A percentile compares a stretch with the other conserved stretches of the same genome.
phyloP scores from a whole-genome alignment of 2,888 invertebrate genomes.

The Fragum sueziense region DNA sequence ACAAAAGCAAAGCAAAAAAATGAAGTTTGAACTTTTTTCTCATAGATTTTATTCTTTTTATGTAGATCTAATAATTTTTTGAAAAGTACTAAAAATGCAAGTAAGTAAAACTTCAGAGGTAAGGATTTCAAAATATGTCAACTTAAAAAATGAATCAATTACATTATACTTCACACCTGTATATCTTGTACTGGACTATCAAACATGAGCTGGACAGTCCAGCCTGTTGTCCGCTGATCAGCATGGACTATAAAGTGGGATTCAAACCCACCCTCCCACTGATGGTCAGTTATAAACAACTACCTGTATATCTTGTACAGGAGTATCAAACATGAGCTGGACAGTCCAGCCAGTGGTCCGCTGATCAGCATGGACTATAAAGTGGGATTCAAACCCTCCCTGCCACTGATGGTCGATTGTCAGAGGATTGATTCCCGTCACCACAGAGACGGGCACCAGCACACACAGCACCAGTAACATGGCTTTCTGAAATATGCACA shows the following conservation, averaged over 20 bases:
- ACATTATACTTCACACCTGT: slow-evolving; percentile 4
- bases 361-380: slow-evolving; percentile 9
- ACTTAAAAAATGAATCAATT: too few species aligned
- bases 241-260: slow-evolving; percentile 4
- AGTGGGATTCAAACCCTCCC: slow-evolving; percentile 8
- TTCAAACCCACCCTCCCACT: slow-evolving; percentile 12
- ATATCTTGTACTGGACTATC: slow-evolving; percentile 11
- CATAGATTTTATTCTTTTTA: too few species aligned
- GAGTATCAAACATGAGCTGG: neutral
- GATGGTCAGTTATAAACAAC: slow-evolving; percentile 5
- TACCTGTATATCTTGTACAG: slow-evolving; percentile 14
- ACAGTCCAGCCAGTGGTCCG: slow-evolving; percentile 1
- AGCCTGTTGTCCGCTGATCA: slow-evolving; percentile 1
- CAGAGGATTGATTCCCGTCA: too few species aligned
- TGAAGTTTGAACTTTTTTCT: too few species aligned
- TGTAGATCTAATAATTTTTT: too few species aligned
- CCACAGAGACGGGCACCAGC: neutral
- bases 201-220: slow-evolving; percentile 2
- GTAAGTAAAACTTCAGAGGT: too few species aligned
- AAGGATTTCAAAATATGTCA: too few species aligned
- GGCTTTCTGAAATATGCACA: neutral
- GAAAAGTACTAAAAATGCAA: too few species aligned
- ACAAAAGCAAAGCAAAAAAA: too few species aligned
- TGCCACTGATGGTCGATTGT: slow-evolving; percentile 4
- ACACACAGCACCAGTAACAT: neutral